Evolutionary conservation across 2,113 vertebrate species (phyloP), one percentile per base, ranked within the genome.

Genomic region (Nothocercus nigrocapillus): DNA sequence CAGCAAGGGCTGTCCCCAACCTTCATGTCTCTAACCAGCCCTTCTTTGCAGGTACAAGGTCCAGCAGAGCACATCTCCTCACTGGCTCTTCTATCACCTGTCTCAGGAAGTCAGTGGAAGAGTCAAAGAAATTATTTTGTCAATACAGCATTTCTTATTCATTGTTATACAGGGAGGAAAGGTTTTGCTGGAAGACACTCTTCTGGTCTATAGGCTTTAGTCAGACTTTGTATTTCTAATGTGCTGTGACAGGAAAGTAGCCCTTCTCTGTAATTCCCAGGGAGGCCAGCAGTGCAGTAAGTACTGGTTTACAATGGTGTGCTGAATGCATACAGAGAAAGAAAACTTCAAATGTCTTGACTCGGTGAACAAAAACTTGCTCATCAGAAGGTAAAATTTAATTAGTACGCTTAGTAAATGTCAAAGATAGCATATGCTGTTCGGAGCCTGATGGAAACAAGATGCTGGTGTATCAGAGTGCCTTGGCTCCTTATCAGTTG

Each of bases 401-500:
- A 20, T 70, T 64, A 27, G 2, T 69, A 5, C 51, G 12, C 61
- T 76, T 90, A 72, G 49, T 73, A 73, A 85, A 47, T 32, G 25
- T 40, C 22, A 20, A 78, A 34, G 32, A 62, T 62, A 53, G 4
- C 7, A 25, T 6, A 18, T 44, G 42, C 10, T 80, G 1, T 80
- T 61, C 61, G 53, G 79, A 90, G 42, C 13, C 11, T 58, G 45
- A 51, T 81, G 44, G 84, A 74, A 87, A 22, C 67, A 89, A 87
- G 36, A 54, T 30, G n/a, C 12, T 22, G 56, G 10, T 44, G 42
- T 58, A 18, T 75, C 34, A 27, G 32, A 81, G 7, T 78, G 40
- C 61, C 28, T 68, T 32, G 76, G 3, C 19, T 51, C n/a, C 75
- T 64, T 82, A 16, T 66, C 38, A 13, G 0, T 9, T 1, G 3